A percentile compares a stretch with the other conserved stretches of the same genome.
Conservation (phyloP, 2,113 vertebrate species). For the Nansenia antarctica region DNA sequence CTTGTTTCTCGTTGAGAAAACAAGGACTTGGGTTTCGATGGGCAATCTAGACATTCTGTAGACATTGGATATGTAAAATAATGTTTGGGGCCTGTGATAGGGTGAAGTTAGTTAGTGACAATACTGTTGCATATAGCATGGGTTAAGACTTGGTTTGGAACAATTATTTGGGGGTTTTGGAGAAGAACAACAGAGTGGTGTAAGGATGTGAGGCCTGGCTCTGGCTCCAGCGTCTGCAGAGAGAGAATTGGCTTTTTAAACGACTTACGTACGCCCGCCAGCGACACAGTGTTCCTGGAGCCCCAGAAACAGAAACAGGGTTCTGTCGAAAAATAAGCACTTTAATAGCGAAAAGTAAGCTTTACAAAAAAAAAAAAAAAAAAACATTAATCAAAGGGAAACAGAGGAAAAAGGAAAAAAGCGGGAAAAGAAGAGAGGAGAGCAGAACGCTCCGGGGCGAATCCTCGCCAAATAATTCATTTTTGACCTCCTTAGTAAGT, state of each 20-base stretch:
- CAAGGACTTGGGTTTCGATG: neutral
- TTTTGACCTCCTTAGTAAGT: constrained; percentile 82
- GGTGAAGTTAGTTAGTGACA: no score
- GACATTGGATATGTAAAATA: neutral
- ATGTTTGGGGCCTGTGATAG: no score
- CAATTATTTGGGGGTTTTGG: neutral
- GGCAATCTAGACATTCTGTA: neutral
- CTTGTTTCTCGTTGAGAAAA: neutral
- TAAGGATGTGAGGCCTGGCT: constrained; percentile 68
- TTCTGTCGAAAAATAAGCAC: constrained; percentile 61
- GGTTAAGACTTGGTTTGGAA: neutral
- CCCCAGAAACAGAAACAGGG: constrained; percentile 55
- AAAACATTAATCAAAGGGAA: constrained; percentile 78
- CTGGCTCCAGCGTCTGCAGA: constrained; percentile 66
- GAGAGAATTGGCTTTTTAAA: constrained; percentile 70
- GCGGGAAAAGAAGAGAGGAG: constrained; percentile 54
- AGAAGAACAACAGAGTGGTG: constrained; percentile 54
- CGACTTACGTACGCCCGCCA: constrained; percentile 68
- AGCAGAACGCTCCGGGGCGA: constrained; percentile 72
- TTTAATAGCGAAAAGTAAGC: constrained; percentile 63
- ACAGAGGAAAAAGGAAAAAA: constrained; percentile 58
- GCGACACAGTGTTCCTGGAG: constrained; percentile 70
- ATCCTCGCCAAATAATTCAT: constrained; percentile 80
- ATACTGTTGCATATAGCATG: neutral
- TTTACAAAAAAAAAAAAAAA: constrained; percentile 19